These are phyloP conservation scores for Melanocharis versteri DNA, from an alignment of 2,113 vertebrate genomes.

Conservation along the genomic window DNA sequence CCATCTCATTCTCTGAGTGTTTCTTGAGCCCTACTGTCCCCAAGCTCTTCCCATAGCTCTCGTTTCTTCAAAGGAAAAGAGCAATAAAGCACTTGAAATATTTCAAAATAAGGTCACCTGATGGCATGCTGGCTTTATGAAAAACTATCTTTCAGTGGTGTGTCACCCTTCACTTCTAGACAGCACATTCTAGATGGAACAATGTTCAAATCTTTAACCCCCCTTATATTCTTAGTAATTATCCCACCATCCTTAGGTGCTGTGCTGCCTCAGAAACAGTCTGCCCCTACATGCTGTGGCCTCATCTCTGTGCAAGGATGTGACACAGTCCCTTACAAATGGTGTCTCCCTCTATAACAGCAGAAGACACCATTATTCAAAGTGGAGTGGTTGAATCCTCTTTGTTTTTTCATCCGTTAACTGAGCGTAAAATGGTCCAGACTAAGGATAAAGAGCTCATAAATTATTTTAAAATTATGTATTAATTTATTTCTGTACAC, in stretches of 20 bases:
- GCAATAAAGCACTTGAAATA: neutral
- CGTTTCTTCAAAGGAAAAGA: neutral
- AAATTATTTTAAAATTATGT: neutral
- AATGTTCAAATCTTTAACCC: neutral
- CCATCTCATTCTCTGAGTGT: neutral
- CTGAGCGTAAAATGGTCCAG: neutral
- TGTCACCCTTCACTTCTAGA: neutral
- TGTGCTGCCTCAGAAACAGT: neutral
- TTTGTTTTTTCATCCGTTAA: neutral
- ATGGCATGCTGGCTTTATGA: neutral
- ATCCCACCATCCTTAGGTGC: neutral
- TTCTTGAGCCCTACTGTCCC: neutral
- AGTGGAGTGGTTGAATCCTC: neutral
- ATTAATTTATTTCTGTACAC: neutral
- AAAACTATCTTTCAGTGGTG: neutral
- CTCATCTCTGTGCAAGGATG: neutral
- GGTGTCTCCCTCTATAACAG: neutral
- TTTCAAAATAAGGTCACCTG: neutral
- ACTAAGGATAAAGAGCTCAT: neutral
- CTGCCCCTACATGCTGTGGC: neutral
- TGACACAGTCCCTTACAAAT: neutral
- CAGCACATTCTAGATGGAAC: neutral
- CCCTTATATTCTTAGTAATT: neutral
- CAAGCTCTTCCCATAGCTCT: neutral
- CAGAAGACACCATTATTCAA: neutral